Evolutionary conservation across 2,797 vertebrate species (phyloP).

Genomic region (Merluccius polli): DNA sequence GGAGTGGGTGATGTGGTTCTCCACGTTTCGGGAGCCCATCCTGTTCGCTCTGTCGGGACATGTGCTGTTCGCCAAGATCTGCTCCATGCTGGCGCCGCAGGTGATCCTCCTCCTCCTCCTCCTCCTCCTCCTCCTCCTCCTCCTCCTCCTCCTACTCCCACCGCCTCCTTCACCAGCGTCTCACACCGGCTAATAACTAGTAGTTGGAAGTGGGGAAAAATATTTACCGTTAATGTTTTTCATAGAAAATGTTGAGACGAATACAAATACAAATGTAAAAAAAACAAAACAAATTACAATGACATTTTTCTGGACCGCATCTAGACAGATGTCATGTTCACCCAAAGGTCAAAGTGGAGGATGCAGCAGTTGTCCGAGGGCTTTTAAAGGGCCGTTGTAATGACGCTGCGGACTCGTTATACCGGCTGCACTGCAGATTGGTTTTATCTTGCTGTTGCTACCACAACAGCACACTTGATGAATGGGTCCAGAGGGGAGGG

Average conservation of each 20-base stretch:
- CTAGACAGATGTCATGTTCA: too few relatives aligned
- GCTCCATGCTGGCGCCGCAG: constrained; percentile 87
- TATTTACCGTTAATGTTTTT: too few relatives aligned
- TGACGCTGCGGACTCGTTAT: constrained; percentile 5
- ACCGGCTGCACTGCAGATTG: constrained; percentile 20
- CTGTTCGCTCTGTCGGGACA: constrained; percentile 91
- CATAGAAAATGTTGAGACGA: background rate
- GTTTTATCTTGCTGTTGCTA: constrained; percentile 34
- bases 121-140: background rate
- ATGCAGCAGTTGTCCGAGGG: too few relatives aligned
- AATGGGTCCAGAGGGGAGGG: constrained; percentile 28
- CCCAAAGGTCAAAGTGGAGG: too few relatives aligned
- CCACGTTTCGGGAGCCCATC: constrained; percentile 86
- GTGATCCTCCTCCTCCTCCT: constrained; percentile 60
- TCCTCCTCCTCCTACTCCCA: background rate
- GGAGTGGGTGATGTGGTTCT: constrained; percentile 99
- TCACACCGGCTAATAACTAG: background rate
- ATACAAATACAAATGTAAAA: background rate
- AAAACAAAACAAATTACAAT: background rate
- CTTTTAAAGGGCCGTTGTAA: background rate
- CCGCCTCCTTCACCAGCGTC: background rate
- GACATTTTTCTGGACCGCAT: too few relatives aligned
- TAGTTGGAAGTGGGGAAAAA: too few relatives aligned
- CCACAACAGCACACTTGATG: constrained; percentile 26
- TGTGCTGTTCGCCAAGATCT: constrained; percentile 91